Base-by-base conservation (phyloP, 2,113 vertebrate species). In the Marmota flaviventris region DNA sequence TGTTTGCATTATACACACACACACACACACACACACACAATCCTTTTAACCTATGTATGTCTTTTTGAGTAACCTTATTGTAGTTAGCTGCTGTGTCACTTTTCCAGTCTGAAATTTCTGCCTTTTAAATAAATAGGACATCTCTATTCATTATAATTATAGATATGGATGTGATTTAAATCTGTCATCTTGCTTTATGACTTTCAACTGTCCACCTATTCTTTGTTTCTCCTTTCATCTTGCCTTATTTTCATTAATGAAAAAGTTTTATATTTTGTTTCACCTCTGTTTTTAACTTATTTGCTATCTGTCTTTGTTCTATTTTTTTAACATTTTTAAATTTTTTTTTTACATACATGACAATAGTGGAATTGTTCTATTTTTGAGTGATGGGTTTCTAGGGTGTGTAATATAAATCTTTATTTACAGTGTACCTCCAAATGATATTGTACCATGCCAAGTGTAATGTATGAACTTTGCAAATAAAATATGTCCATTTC, bases 381-480 rank as follows among this genome's bases (percentile, higher is more conserved):
- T 95, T 93, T 85, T 63, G 14, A 63, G 39, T 75, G 56, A 72
- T 81, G 18, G 4, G 70, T 96, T 91, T 81, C 9, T 84, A 42
- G 45, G 8, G 16, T 51, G 17, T 79, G 42, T 10, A 78, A 69
- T 39, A 76, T 53, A 18, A 45, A 58, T 87, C n/a, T 32, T 70
- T 81, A 73, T 70, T 76, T 29, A 63, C 48, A 82, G n/a, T 58
- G 10, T 77, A 18, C 20, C n/a, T 89, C 85, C 13, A 93, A 72
- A 90, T 92, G 79, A 81, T 48, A 70, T 37, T 61, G 48, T 29
- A 42, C 5, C 8, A 58, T 3, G 87, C 87, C 18, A 84, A 61
- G 29, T 85, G 5, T 45, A 93, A 12, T 91, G 16, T 42, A 20
- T 69, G 48, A 93, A 79, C 1, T 24, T 93, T 88, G 56, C 3